Base-by-base conservation (phyloP, 2,888 invertebrate species). In the Drosophila borborema region DNA sequence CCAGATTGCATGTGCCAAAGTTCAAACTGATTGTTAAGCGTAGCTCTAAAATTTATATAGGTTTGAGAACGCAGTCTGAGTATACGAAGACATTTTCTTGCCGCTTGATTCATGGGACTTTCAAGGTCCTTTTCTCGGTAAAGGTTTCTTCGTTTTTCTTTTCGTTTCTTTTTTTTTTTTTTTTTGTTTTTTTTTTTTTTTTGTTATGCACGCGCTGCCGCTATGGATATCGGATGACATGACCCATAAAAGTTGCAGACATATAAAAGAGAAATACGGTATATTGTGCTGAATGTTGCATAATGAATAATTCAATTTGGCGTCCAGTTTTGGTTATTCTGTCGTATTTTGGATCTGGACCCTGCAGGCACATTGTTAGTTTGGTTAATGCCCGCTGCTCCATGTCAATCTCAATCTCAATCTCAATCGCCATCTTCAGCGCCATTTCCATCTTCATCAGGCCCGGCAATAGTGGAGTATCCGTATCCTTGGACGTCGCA, bases 391-490 rank as follows among this genome's bases (percentile, higher is more conserved):
- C 59, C 9, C 34, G 23, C 66, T 46, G 66, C 16, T 60, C 41
- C 18, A 64, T 64, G 66, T 79, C 74, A 62, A 76, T 73, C 31
- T 80, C 77, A 75, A 80, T 75, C 75, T 79, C 66, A 60, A 77
- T 78, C 20, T 59, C 23, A n/a, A 74, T 62, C 41, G 41, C 41
- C 41, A 53, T 69, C 45, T 40, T 28, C 53, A 54, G 31, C 53
- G 28, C 34, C 56, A 43, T 56, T 58, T 69, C 59, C 68, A 68
- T 69, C 68, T 69, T 58, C 68, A 43, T 46, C 67, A 49, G 12
- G 40, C 14, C 34, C 3, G 10, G 49, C 31, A 31, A 31, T n/a
- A 31, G 51, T 2, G 3, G 59, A 40, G 60, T 60, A 49, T 49
- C 60, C 49, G 49, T 49, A 31, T 64, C 62, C 74, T 67, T 64